Evolutionary conservation across 2,888 invertebrate species (phyloP).

Genomic region (Pedicia rivosa): DNA sequence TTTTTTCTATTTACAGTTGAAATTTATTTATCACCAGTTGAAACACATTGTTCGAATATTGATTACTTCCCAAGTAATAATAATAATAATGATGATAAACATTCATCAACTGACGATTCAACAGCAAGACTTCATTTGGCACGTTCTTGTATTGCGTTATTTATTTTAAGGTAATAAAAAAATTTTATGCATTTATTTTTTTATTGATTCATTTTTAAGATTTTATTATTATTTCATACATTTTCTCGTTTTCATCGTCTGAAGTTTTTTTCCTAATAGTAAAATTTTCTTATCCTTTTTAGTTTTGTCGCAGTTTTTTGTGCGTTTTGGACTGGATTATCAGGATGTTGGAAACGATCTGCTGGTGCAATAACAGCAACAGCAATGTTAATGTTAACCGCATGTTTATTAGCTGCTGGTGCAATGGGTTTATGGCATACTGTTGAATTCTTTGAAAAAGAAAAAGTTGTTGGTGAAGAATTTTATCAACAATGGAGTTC

Average conservation of each 20-base stretch:
- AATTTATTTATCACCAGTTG: slow-evolving; percentile 79
- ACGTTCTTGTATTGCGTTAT: slow-evolving; percentile 82
- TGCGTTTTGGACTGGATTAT: slow-evolving; percentile 90
- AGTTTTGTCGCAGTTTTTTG: slow-evolving; percentile 83
- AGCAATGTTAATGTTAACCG: slow-evolving; percentile 43
- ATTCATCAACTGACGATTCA: slow-evolving; percentile 41
- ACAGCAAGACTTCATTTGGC: slow-evolving; percentile 77
- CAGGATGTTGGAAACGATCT: slow-evolving; percentile 92
- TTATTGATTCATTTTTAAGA: background rate
- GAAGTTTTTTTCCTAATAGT: background rate
- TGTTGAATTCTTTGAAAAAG: slow-evolving; percentile 89
- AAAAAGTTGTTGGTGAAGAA: slow-evolving; percentile 83
- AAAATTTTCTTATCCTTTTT: background rate
- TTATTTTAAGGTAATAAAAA: slow-evolving; percentile 45
- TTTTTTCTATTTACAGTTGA: slow-evolving; percentile 45
- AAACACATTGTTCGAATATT: slow-evolving; percentile 88
- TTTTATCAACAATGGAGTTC: slow-evolving; percentile 86
- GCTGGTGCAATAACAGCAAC: slow-evolving; percentile 88
- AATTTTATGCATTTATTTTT: background rate
- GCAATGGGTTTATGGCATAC: slow-evolving; percentile 95
- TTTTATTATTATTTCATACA: background rate
- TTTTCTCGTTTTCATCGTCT: background rate
- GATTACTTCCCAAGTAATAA: slow-evolving; percentile 63
- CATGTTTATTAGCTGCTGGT: slow-evolving; percentile 78
- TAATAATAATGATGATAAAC: slow-evolving; percentile 25